Conservation (phyloP, 2,797 vertebrate genomes). For the Perodicticus potto region DNA sequence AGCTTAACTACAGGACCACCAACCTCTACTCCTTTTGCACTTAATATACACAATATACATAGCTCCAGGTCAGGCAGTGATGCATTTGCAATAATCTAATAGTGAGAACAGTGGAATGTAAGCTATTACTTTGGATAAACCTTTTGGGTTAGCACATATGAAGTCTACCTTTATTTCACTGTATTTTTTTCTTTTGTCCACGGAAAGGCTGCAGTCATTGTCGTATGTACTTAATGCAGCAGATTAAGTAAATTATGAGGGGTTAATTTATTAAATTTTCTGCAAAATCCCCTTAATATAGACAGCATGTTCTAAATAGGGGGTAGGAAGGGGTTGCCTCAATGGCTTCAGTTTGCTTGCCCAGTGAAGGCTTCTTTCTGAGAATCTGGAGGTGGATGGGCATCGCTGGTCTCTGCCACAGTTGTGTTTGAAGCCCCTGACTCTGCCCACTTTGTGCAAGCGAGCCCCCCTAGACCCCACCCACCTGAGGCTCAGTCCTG, state of each 20-base stretch:
- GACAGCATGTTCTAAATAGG: background rate
- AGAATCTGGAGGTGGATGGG: background rate
- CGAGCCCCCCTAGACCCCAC: background rate
- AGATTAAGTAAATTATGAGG: background rate
- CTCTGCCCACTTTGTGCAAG: background rate
- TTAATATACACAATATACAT: background rate
- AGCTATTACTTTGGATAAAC: slow-evolving; percentile 32
- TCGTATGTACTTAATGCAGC: background rate
- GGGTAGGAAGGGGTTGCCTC: background rate
- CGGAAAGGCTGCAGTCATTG: background rate
- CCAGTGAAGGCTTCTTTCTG: background rate
- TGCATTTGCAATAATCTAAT: slow-evolving; percentile 26
- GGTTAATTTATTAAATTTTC: background rate
- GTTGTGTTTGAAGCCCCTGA: background rate
- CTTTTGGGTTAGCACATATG: background rate
- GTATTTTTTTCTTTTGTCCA: slow-evolving; percentile 16
- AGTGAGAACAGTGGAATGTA: slow-evolving; percentile 30
- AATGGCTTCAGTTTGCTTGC: background rate
- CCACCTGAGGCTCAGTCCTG: background rate
- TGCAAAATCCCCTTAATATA: background rate
- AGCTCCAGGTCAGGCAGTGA: background rate
- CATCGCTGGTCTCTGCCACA: background rate
- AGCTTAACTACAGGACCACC: slow-evolving; percentile 33
- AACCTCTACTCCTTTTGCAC: background rate
- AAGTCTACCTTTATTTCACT: slow-evolving; percentile 23